phyloP scores from a whole-genome alignment of 2,888 invertebrate genomes.

The Dynastes hyllus region DNA sequence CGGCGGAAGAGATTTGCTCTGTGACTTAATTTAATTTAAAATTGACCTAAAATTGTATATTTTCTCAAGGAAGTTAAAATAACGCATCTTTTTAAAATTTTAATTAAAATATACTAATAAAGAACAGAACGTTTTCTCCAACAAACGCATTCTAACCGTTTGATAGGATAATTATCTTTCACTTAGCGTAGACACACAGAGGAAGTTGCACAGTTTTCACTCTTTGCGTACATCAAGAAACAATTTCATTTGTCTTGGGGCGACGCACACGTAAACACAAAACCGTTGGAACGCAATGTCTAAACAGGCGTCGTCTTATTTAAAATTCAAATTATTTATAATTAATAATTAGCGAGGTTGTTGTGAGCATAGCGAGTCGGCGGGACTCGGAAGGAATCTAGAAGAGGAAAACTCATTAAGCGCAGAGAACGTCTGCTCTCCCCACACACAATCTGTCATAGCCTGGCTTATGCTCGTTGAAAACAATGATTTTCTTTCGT shows the following conservation, averaged over 20 bases:
- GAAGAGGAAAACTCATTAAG: slow-evolving; percentile 29
- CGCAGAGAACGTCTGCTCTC: neutral
- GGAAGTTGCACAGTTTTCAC: slow-evolving; percentile 9
- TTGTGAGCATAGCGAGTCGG: neutral
- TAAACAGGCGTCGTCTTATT: slow-evolving; percentile 7
- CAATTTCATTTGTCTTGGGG: slow-evolving; percentile 24
- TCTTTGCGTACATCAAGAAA: slow-evolving; percentile 14
- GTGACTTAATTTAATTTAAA: neutral
- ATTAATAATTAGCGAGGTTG: slow-evolving; percentile 28
- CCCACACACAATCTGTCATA: slow-evolving; percentile 27
- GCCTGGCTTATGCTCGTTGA: slow-evolving; percentile 21
- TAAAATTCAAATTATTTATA: slow-evolving; percentile 30
- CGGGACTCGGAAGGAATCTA: slow-evolving; percentile 6
- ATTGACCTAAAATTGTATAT: neutral
- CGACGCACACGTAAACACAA: neutral
- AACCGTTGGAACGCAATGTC: neutral
- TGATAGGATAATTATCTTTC: neutral
- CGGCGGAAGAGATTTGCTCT: neutral
- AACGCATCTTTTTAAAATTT: neutral
- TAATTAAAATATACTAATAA: neutral
- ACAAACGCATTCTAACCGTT: neutral
- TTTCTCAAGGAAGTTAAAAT: neutral
- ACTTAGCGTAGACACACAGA: slow-evolving; percentile 5
- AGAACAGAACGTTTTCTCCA: neutral
- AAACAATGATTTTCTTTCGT: slow-evolving; percentile 27